Evolutionary conservation across 2,888 invertebrate species (phyloP).

Genomic region (Ectemnius cavifrons): DNA sequence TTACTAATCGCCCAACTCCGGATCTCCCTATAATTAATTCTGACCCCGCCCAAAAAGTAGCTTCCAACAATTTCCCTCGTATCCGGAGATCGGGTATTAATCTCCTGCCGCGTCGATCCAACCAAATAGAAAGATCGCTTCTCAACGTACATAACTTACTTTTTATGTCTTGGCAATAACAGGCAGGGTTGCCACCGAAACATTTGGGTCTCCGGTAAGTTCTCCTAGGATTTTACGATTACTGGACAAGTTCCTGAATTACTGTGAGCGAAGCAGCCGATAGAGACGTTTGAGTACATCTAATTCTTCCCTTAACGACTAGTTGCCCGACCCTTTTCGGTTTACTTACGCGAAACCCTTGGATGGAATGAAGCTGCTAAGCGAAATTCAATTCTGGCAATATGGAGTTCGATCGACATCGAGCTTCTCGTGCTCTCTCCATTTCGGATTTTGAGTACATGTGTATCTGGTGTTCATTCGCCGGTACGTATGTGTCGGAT

Average conservation of each 20-base stretch:
- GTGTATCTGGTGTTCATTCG: no score
- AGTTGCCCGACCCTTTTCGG: neutral
- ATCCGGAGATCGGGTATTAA: neutral
- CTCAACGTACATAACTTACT: neutral
- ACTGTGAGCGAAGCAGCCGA: slow-evolving; percentile 51
- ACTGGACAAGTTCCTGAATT: slow-evolving; percentile 53
- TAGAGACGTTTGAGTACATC: slow-evolving; percentile 15
- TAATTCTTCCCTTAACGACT: slow-evolving; percentile 13
- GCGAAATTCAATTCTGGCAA: neutral
- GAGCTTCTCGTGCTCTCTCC: no score
- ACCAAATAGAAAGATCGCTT: neutral
- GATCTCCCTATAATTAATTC: slow-evolving; percentile 27
- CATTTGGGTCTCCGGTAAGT: slow-evolving; percentile 36
- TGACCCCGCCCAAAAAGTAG: neutral
- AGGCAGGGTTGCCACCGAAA: slow-evolving; percentile 10
- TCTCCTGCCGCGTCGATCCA: neutral
- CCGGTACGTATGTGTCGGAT: no score
- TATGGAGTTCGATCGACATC: neutral
- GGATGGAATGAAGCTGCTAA: neutral
- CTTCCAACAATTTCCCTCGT: neutral
- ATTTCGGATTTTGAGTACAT: no score
- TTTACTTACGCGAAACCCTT: neutral
- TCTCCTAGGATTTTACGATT: slow-evolving; percentile 49
- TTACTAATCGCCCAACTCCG: slow-evolving; percentile 20
- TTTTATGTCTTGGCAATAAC: neutral